Conservation (phyloP, 2,888 invertebrate genomes). For the Nasonia oneida region DNA sequence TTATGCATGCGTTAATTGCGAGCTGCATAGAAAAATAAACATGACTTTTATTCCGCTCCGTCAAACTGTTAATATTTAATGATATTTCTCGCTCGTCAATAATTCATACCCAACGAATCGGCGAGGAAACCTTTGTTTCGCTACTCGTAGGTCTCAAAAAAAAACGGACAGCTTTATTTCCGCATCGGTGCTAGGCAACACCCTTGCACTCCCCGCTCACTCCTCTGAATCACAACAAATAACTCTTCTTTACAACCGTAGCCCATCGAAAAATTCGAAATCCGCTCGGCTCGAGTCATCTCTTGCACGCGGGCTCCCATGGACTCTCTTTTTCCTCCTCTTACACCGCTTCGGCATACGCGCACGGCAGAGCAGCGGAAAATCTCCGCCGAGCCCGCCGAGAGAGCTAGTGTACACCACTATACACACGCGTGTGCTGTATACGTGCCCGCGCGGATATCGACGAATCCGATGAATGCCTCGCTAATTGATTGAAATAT, state of each 20-base stretch:
- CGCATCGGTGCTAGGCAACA: neutral
- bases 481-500: slow-evolving; percentile 63
- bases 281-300: slow-evolving; percentile 7
- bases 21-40: too few relatives aligned
- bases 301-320: neutral
- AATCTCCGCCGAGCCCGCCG: neutral
- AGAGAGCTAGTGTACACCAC: neutral
- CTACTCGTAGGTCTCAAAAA: too few relatives aligned
- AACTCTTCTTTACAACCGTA: neutral
- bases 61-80: too few relatives aligned
- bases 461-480: slow-evolving; percentile 51
- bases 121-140: too few relatives aligned
- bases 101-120: too few relatives aligned
- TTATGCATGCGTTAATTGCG: too few relatives aligned
- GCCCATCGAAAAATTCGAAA: slow-evolving; percentile 36
- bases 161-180: neutral
- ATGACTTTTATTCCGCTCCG: too few relatives aligned
- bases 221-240: neutral
- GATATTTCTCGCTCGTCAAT: too few relatives aligned
- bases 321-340: neutral
- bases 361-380: neutral
- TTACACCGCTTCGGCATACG: neutral
- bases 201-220: neutral
- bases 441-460: neutral
- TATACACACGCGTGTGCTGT: neutral